Evolutionary conservation across 2,113 vertebrate species (phyloP).

Genomic region (Tragelaphus buxtoni): DNA sequence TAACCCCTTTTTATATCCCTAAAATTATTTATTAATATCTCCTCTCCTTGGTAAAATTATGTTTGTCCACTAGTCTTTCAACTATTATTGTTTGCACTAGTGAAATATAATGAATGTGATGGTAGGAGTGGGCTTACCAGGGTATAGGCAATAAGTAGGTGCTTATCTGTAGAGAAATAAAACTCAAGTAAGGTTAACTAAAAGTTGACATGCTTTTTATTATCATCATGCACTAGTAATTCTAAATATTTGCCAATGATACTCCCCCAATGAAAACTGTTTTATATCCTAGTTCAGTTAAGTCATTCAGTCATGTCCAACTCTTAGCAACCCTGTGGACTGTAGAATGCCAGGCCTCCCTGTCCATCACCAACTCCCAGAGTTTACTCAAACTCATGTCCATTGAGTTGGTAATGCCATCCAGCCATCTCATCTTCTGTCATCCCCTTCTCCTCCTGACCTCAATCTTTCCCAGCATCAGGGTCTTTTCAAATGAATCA

Average conservation of each 20-base stretch:
- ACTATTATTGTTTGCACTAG: neutral
- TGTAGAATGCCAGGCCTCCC: too few species aligned
- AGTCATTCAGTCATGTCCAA: too few species aligned
- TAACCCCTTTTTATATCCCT: neutral
- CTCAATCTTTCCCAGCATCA: too few species aligned
- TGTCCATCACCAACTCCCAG: too few species aligned
- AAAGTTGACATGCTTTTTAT: neutral
- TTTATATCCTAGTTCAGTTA: neutral
- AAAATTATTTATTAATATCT: neutral
- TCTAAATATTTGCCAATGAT: neutral
- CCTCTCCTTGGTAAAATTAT: neutral
- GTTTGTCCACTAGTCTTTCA: neutral
- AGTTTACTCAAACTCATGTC: too few species aligned
- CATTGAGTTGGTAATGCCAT: too few species aligned
- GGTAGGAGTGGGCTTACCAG: neutral
- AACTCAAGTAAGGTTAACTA: neutral
- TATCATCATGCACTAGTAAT: neutral
- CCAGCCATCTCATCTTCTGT: too few species aligned
- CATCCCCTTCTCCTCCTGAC: too few species aligned
- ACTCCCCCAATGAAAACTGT: neutral
- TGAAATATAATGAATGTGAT: neutral
- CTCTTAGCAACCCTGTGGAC: too few species aligned
- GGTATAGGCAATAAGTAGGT: neutral
- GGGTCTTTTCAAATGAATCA: too few species aligned
- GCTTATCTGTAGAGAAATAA: neutral